Evolutionary conservation across 2,797 vertebrate genomes (phyloP).

Genomic region (Champsocephalus gunnari): DNA sequence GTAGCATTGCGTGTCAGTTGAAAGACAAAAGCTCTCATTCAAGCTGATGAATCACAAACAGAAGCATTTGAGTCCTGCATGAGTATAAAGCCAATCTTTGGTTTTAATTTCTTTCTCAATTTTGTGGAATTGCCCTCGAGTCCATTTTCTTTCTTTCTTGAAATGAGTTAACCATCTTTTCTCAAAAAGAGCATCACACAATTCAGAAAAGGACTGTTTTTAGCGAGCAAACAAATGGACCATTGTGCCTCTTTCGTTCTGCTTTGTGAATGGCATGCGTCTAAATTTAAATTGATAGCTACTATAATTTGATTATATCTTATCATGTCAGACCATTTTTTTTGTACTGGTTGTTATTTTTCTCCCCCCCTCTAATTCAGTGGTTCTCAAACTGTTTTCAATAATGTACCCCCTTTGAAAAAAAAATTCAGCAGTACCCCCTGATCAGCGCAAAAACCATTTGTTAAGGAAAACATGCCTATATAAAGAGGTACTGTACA

Average conservation of each 20-base stretch:
- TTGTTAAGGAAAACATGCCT: no score
- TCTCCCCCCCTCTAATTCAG: neutral
- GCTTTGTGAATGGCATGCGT: neutral
- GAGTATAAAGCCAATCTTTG: neutral
- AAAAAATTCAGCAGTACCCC: no score
- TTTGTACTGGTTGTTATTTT: neutral
- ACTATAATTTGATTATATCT: slow-evolving; percentile 1
- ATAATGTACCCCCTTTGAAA: no score
- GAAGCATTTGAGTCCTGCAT: neutral
- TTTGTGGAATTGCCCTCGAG: neutral
- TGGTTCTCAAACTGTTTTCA: no score
- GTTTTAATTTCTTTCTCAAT: neutral
- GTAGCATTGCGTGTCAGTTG: neutral
- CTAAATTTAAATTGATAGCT: slow-evolving; percentile 11
- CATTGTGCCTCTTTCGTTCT: slow-evolving; percentile 25
- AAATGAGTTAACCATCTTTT: neutral
- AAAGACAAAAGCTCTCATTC: slow-evolving; percentile 27
- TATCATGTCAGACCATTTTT: neutral
- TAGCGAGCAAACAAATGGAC: slow-evolving; percentile 34
- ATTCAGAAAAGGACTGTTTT: slow-evolving; percentile 4
- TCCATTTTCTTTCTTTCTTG: neutral
- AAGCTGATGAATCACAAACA: neutral
- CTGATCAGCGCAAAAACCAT: no score
- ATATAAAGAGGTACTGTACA: no score
- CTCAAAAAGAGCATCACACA: neutral